A percentile compares a stretch with the other conserved stretches of the same genome.
Conservation (phyloP, 1,140 invertebrate species). For the Oncopeltus fasciatus region DNA sequence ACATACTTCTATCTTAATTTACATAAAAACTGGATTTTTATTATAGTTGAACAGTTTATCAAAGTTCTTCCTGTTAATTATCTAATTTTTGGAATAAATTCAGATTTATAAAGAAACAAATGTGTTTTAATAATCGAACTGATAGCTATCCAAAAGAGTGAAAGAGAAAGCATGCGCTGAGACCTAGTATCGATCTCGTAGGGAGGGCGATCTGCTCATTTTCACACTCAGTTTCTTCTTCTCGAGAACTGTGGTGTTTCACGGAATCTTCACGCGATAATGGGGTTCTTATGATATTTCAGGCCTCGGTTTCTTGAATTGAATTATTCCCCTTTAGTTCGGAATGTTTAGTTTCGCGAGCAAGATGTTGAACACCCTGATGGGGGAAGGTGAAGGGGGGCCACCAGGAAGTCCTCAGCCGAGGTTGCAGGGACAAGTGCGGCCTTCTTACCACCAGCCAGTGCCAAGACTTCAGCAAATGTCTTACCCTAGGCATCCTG, state of each 20-base stretch:
- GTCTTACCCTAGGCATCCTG: conserved; percentile 12
- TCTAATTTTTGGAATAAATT: too few species aligned
- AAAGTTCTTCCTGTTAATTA: too few species aligned
- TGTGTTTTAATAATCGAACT: too few species aligned
- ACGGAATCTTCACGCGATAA: neutral
- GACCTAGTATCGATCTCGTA: neutral
- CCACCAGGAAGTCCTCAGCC: too few species aligned
- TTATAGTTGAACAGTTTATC: too few species aligned
- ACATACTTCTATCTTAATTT: too few species aligned
- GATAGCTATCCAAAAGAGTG: too few species aligned
- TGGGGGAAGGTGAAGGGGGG: conserved; percentile 27
- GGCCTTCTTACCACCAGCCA: conserved; percentile 8
- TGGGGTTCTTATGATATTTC: neutral
- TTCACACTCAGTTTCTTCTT: neutral
- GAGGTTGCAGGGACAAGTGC: neutral
- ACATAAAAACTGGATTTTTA: too few species aligned
- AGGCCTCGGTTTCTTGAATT: neutral
- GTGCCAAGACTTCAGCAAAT: conserved; percentile 18
- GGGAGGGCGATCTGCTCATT: neutral
- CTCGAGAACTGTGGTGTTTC: neutral
- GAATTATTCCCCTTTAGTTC: too few species aligned
- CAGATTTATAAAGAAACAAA: too few species aligned
- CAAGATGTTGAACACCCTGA: conserved; percentile 33
- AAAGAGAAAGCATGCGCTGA: neutral
- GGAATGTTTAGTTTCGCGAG: conserved; percentile 32